A percentile compares a stretch with the other conserved stretches of the same genome.
These are phyloP conservation scores for Artibeus lituratus DNA, from an alignment of 2,797 vertebrate species.

Conservation along the genomic window DNA sequence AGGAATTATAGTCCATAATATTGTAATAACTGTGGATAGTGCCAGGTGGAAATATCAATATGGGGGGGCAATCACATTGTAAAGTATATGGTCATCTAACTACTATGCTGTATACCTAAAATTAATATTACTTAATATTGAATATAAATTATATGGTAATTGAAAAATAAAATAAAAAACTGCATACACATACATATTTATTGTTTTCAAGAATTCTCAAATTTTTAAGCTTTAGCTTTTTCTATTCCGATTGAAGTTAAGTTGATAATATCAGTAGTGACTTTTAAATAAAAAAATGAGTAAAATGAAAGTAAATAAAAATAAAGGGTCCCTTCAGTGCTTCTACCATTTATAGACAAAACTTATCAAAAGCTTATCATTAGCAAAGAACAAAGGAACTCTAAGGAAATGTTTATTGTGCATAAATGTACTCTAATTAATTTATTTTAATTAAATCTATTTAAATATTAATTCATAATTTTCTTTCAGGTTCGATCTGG, in stretches of 20 bases:
- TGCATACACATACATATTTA: background rate
- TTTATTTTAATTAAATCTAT: background rate
- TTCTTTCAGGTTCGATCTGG: slow-evolving; percentile 91
- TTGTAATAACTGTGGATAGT: background rate
- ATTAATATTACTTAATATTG: background rate
- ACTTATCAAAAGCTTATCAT: background rate
- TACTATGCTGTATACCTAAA: background rate
- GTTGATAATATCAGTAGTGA: background rate
- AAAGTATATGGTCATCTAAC: background rate
- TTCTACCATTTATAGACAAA: slow-evolving; percentile 17
- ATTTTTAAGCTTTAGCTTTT: slow-evolving; percentile 20
- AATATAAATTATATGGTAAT: background rate
- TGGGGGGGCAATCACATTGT: background rate
- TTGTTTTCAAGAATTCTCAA: slow-evolving; percentile 26
- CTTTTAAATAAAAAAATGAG: background rate
- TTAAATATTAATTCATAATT: slow-evolving; percentile 45
- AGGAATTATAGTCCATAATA: background rate
- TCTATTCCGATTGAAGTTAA: slow-evolving; percentile 21
- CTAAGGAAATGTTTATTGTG: background rate
- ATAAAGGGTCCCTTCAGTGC: background rate
- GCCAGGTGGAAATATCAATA: background rate
- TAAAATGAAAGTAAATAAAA: slow-evolving; percentile 40
- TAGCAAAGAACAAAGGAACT: background rate
- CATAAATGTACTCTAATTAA: background rate
- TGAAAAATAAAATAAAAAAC: background rate